Evolutionary conservation across 2,113 vertebrate species (phyloP).

Genomic region (Trichechus manatus): DNA sequence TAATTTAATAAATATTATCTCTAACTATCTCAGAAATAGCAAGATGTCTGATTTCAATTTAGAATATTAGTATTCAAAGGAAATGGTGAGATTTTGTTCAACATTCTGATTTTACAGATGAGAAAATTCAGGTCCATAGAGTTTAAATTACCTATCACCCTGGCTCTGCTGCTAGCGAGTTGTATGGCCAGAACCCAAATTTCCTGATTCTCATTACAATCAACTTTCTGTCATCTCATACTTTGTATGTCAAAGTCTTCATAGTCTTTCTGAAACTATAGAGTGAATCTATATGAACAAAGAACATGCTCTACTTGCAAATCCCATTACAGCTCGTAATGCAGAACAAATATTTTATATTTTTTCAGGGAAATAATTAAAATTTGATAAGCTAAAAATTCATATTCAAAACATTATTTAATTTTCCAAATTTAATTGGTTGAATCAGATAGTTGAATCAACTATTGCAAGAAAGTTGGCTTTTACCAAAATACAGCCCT

Average conservation of each 20-base stretch:
- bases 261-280: not conserved
- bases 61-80: not conserved
- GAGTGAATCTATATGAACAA: not conserved
- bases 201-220: not conserved
- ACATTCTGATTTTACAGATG: not conserved
- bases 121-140: not conserved
- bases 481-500: not conserved
- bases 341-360: not conserved
- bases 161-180: not conserved
- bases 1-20: constrained; percentile 21
- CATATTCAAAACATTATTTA: constrained; percentile 35
- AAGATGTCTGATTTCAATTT: constrained; percentile 16
- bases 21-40: not conserved
- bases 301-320: not conserved
- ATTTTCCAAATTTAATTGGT: not conserved
- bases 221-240: not conserved
- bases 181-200: not conserved
- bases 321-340: not conserved
- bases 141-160: not conserved
- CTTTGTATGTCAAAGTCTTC: not conserved
- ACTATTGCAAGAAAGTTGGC: not conserved
- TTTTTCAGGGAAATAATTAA: not conserved
- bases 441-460: not conserved
- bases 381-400: constrained; percentile 31
- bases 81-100: not conserved